A percentile compares a stretch with the other conserved stretches of the same genome.
Evolutionary conservation across 2,113 vertebrate genomes (phyloP).

Genomic region (Larimichthys polyactis): DNA sequence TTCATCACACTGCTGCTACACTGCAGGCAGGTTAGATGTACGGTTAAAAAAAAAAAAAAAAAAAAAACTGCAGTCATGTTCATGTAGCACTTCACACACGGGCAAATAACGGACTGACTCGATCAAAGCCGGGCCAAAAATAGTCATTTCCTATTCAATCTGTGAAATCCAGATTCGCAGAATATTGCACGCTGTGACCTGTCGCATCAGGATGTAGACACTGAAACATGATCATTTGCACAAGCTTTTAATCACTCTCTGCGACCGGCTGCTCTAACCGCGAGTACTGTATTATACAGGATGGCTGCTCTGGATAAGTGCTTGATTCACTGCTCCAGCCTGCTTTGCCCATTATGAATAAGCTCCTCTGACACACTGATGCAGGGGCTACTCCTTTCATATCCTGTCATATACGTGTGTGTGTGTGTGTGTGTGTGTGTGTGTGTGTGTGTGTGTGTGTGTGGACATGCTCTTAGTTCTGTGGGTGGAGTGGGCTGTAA

Average conservation of each 20-base stretch:
- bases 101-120: conserved; percentile 23
- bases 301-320: conserved; percentile 70
- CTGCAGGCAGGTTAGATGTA: conserved; percentile 62
- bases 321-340: conserved; percentile 62
- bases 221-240: conserved; percentile 64
- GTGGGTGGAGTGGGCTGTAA: conserved; percentile 68
- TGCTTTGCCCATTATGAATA: conserved; percentile 70
- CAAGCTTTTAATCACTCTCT: conserved; percentile 70
- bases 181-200: conserved; percentile 29
- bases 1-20: conserved; percentile 40
- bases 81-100: background rate
- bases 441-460: background rate
- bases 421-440: conserved; percentile 14
- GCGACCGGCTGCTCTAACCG: conserved; percentile 60
- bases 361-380: conserved; percentile 67
- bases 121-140: conserved; percentile 20
- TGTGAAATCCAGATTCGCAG: conserved; percentile 34
- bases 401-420: conserved; percentile 17
- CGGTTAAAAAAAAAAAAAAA: background rate
- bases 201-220: conserved; percentile 43
- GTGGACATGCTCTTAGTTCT: conserved; percentile 48
- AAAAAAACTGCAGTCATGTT: conserved; percentile 16
- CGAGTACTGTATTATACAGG: conserved; percentile 60
- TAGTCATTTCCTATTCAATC: conserved; percentile 31
- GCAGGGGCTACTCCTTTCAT: conserved; percentile 59